Percentiles rank a stretch among this genome's conserved stretches.
Evolutionary conservation across 2,888 invertebrate species (phyloP).

Genomic region (Drosophila monieri): DNA sequence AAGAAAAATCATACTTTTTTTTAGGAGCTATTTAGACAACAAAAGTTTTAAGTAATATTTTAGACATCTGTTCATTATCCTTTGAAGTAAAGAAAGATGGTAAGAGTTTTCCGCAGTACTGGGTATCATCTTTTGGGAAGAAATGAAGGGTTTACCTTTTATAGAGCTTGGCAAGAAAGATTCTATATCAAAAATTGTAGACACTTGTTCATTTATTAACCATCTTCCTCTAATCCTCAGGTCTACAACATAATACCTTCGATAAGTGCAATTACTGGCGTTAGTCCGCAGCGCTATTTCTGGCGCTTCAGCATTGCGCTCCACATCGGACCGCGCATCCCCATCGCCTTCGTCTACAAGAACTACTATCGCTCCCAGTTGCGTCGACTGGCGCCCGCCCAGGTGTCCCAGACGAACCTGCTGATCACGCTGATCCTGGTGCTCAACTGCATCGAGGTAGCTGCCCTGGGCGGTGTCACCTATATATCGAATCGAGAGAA

Average conservation of each 20-base stretch:
- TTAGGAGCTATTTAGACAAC: no score
- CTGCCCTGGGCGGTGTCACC: conserved; percentile 94
- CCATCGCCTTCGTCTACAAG: conserved; percentile 94
- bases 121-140: neutral
- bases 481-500: conserved; percentile 97
- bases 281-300: conserved; percentile 95
- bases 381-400: conserved; percentile 66
- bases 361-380: conserved; percentile 89
- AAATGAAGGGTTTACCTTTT: no score
- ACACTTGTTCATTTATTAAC: no score
- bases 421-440: conserved; percentile 90
- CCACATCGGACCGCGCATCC: conserved; percentile 94
- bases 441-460: conserved; percentile 93
- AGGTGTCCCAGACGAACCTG: conserved; percentile 85
- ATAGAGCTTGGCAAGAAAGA: no score
- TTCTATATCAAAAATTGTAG: no score
- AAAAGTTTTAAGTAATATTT: no score
- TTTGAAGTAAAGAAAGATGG: neutral
- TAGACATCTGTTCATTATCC: no score
- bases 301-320: conserved; percentile 97
- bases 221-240: conserved; percentile 84
- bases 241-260: conserved; percentile 97
- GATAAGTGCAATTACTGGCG: conserved; percentile 97
- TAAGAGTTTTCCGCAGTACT: neutral
- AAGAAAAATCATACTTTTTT: no score